Evolutionary conservation across 2,888 invertebrate species (phyloP), one percentile per base, ranked within the genome.

Genomic region (Erebia epiphron): DNA sequence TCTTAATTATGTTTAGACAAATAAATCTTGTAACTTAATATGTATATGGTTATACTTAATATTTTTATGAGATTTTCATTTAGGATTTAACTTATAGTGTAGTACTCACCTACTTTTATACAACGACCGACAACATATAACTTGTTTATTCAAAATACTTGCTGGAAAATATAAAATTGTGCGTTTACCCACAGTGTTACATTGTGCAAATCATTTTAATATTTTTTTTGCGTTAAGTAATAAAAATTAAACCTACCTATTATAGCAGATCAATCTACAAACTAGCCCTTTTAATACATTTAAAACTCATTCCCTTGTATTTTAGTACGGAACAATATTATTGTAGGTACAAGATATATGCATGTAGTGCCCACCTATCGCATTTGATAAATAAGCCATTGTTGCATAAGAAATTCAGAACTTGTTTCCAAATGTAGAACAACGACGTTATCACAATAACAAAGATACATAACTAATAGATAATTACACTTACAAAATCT

Each of bases 381-480:
- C 18, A 18, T 62, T 8, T 21, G 21, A 49, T 35, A 26, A 35
- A 52, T 35, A 50, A 35, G 35, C 26, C 62, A 64, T 64, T 35
- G 64, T 64, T 10, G 35, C 63, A 60, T 66, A 46, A 56, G 46
- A 26, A 70, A 21, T 58, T n/a, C 50, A 60, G 26, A 52, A 52
- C 49, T 18, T 16, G 43, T 56, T 67, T 49, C 21, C 63, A 41
- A 61, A 70, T 65, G 49, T 70, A 60, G 73, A 68, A 56, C 73
- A 68, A 71, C 62, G 11, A 35, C 62, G 52, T 66, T 56, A 65
- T 68, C 67, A 57, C 60, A 60, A 67, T 70, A 70, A 70, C 73
- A 70, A 70, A 67, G 61, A 14, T 60, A 50, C 41, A 61, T 52
- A 50, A 67, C 63, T 56, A 64, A 67, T 26, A 35, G 52, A 35